phyloP scores from a whole-genome alignment of 35 echinoderm and acorn worm genomes.

The Patiria miniata region DNA sequence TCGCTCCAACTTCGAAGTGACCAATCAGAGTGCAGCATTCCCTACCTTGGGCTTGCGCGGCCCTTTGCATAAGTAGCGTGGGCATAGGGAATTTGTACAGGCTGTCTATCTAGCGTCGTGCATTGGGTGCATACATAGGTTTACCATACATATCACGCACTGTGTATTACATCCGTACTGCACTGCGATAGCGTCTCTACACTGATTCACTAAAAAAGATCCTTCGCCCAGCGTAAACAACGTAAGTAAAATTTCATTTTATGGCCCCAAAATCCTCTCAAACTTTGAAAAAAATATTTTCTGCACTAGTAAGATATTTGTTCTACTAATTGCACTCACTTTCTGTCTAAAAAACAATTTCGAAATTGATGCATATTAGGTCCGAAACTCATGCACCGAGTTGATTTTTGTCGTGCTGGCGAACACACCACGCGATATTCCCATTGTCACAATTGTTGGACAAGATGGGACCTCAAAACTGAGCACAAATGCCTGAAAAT shows the following conservation, averaged over 20 bases:
- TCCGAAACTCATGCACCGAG: not conserved
- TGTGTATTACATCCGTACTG: conserved; percentile 30
- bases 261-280: not conserved
- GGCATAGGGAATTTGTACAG: conserved; percentile 34
- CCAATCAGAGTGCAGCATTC: conserved; percentile 61
- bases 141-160: not conserved
- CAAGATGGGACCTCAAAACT: not conserved
- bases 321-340: conserved; percentile 10
- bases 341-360: not conserved
- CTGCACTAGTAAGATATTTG: not conserved
- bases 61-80: conserved; percentile 86
- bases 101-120: conserved; percentile 40
- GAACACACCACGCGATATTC: not conserved
- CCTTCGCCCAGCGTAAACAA: conserved; percentile 6
- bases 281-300: not conserved
- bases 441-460: conserved; percentile 8
- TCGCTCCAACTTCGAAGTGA: conserved; percentile 70
- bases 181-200: conserved; percentile 14
- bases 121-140: conserved; percentile 24
- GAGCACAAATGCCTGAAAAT: not conserved
- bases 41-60: conserved; percentile 43
- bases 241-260: conserved; percentile 41
- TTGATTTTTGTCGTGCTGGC: not conserved
- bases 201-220: not conserved
- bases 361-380: conserved; percentile 5